A percentile compares a stretch with the other conserved stretches of the same genome.
phyloP scores from a whole-genome alignment of 2,113 vertebrate species.

The Gallinago undulata region DNA sequence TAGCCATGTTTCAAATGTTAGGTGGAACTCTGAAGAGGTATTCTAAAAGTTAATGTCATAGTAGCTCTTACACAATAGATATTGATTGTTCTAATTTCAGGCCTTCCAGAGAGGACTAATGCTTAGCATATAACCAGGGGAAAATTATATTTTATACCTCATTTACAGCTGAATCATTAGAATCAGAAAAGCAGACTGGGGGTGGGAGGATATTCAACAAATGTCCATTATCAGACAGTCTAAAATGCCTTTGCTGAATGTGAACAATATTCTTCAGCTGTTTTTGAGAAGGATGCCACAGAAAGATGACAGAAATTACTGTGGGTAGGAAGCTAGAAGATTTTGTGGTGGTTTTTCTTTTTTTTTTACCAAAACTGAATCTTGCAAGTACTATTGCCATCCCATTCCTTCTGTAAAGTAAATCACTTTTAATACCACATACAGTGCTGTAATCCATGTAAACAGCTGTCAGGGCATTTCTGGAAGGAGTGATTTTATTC shows the following conservation, averaged over 20 bases:
- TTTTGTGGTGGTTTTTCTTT: background rate
- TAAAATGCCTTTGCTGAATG: background rate
- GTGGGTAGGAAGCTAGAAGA: background rate
- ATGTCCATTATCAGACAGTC: background rate
- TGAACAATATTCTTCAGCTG: background rate
- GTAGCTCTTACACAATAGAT: background rate
- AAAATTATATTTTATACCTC: background rate
- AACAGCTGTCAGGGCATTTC: background rate
- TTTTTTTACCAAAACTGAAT: background rate
- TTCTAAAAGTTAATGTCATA: slow-evolving; percentile 7
- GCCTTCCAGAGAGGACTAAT: background rate
- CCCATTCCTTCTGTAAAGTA: background rate
- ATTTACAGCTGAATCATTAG: slow-evolving; percentile 15
- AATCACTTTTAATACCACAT: background rate
- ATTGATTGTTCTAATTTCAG: slow-evolving; percentile 1
- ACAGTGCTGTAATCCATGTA: background rate
- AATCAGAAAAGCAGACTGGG: background rate
- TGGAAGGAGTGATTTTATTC: background rate
- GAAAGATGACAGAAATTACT: background rate
- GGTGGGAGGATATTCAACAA: background rate
- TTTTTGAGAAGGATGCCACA: background rate
- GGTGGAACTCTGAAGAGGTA: background rate
- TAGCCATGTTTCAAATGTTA: background rate
- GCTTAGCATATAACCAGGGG: background rate
- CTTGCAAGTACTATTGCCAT: background rate